Conservation (phyloP, 53 echinoderm and acorn worm genomes). For the Temnopleurus reevesii region DNA sequence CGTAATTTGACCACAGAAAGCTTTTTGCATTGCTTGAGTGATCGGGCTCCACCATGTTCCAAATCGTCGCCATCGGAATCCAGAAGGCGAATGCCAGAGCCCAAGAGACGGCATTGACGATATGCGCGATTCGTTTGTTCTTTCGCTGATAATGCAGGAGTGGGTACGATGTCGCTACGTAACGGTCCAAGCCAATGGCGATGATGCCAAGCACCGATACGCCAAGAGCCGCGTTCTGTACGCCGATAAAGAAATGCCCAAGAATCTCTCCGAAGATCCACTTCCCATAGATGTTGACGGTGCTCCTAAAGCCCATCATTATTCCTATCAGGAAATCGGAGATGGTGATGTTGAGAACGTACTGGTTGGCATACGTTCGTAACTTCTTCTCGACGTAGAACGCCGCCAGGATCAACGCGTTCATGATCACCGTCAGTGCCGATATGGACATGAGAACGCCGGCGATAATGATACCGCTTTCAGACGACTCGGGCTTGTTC, state of each 20-base stretch:
- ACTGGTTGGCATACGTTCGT: conserved; percentile 5
- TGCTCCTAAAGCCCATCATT: not conserved
- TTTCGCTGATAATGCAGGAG: not conserved
- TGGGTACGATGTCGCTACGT: not conserved
- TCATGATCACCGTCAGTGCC: not conserved
- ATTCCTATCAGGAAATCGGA: not conserved
- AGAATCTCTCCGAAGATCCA: not conserved
- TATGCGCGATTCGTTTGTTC: not conserved
- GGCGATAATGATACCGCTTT: too few species aligned
- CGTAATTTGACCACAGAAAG: not conserved
- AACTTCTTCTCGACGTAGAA: not conserved
- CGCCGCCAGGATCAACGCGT: not conserved
- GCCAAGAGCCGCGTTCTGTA: not conserved
- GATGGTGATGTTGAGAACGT: conserved; percentile 15
- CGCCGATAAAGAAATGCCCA: not conserved
- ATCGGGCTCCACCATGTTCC: not conserved
- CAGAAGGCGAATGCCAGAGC: not conserved
- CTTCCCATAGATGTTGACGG: not conserved
- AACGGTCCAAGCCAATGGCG: not conserved
- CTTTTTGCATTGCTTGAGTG: not conserved
- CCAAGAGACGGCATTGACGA: not conserved
- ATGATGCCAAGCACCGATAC: not conserved
- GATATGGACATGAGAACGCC: not conserved
- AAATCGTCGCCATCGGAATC: not conserved
- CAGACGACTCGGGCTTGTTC: too few species aligned